Evolutionary conservation across 2,113 vertebrate genomes (phyloP), one percentile per base, ranked within the genome.

Genomic region (Grammomys dolichurus): DNA sequence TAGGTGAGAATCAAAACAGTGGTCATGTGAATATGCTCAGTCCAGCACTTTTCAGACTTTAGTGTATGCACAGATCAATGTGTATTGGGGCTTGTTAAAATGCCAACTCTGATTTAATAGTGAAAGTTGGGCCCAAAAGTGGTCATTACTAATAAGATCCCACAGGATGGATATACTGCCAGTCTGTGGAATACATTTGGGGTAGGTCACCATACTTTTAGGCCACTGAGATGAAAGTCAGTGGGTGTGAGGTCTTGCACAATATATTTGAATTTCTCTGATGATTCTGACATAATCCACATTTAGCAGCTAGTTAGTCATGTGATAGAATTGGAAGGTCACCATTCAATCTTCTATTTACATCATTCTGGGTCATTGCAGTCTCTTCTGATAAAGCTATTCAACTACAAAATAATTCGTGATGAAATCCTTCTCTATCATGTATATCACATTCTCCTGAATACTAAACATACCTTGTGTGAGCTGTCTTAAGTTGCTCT

Each of bases 401-500:
- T 69, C n/a, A 89, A 73, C 93, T 96, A 54, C 51, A 87, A 93
- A 43, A 94, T n/a, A 43, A 40, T 28, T 28, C 13, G 28, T 90
- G 67, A 91, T 87, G 56, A 91, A 93, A 90, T 13, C 65, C 16
- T 95, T 81, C 24, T 63, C 91, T 85, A 58, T 65, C 4, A 12
- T 72, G 40, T 69, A 88, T 77, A 51, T 51, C 31, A 67, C 20
- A 60, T 82, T 81, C 33, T 90, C 76, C 65, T 94, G 17, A 94
- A 96, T 91, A 92, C 24, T 94, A 95, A 88, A 73, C 63, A 60
- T 81, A 77, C 11, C 58, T 19, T 54, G 22, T 80, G 75, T 93
- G 88, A 93, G 87, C n/a, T 80, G 69, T 94, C 48, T 93, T 81
- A 95, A 28, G 22, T 60, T 91, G 77, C 63, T 80, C 72, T n/a